Evolutionary conservation across 2,797 vertebrate genomes (phyloP).

Genomic region (Botia kubotai): DNA sequence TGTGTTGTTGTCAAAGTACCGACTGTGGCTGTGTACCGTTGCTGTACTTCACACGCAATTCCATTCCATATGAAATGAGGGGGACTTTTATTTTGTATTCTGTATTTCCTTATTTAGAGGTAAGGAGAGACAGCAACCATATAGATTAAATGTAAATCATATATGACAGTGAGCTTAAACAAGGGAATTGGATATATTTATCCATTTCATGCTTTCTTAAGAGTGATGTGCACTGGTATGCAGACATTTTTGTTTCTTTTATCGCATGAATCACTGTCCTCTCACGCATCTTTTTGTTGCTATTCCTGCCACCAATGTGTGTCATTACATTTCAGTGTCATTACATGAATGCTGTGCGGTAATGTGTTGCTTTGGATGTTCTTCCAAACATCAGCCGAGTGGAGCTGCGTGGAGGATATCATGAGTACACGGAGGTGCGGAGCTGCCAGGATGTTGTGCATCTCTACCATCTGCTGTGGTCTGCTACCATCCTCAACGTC

Average conservation of each 20-base stretch:
- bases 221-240: constrained; percentile 52
- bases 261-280: constrained; percentile 40
- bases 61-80: constrained; percentile 55
- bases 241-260: constrained; percentile 22
- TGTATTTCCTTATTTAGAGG: constrained; percentile 56
- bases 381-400: constrained; percentile 75
- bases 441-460: constrained; percentile 97
- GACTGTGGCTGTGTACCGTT: constrained; percentile 45
- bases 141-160: constrained; percentile 38
- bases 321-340: not conserved
- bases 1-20: constrained; percentile 58
- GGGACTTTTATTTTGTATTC: constrained; percentile 65
- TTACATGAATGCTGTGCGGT: constrained; percentile 35
- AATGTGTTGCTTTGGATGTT: constrained; percentile 62
- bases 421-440: constrained; percentile 94
- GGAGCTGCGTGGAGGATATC: constrained; percentile 88
- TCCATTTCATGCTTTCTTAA: constrained; percentile 52
- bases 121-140: constrained; percentile 45
- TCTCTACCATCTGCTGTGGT: constrained; percentile 96
- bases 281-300: constrained; percentile 30
- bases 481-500: constrained; percentile 94
- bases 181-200: constrained; percentile 46
- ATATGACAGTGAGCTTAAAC: constrained; percentile 42
- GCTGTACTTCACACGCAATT: constrained; percentile 39
- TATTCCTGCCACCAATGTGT: constrained; percentile 15